Conservation (phyloP, 2,888 invertebrate genomes). For the Meloe dianella region DNA sequence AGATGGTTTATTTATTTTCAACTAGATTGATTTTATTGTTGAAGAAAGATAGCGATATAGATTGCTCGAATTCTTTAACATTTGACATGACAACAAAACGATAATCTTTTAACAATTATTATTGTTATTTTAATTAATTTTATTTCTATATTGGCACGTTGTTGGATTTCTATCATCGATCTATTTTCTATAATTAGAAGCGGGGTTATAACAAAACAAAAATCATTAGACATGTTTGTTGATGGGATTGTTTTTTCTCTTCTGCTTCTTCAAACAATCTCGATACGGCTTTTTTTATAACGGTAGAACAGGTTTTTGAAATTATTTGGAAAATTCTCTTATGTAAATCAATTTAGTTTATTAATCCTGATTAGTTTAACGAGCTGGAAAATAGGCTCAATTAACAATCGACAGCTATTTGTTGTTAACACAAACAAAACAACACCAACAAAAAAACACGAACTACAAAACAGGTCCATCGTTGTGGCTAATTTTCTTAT, state of each 20-base stretch:
- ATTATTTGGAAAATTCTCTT: not conserved
- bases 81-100: too few relatives aligned
- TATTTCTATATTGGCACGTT: too few relatives aligned
- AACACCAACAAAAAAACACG: not conserved
- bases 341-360: not conserved
- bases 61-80: conserved; percentile 41
- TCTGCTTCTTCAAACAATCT: not conserved
- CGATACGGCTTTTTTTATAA: conserved; percentile 1
- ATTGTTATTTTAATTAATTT: conserved; percentile 12
- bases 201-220: too few relatives aligned
- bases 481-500: too few relatives aligned
- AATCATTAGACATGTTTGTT: too few relatives aligned
- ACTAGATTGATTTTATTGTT: not conserved
- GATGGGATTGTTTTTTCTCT: not conserved
- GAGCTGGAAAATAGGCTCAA: not conserved
- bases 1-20: not conserved
- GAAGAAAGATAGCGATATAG: conserved; percentile 19
- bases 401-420: not conserved
- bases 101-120: too few relatives aligned
- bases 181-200: too few relatives aligned
- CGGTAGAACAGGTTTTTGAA: not conserved
- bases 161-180: too few relatives aligned
- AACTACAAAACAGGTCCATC: too few relatives aligned
- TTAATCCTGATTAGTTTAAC: not conserved
- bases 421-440: not conserved